These are phyloP conservation scores for Periparus ater DNA, from an alignment of 2,797 vertebrate species.

Conservation along the genomic window DNA sequence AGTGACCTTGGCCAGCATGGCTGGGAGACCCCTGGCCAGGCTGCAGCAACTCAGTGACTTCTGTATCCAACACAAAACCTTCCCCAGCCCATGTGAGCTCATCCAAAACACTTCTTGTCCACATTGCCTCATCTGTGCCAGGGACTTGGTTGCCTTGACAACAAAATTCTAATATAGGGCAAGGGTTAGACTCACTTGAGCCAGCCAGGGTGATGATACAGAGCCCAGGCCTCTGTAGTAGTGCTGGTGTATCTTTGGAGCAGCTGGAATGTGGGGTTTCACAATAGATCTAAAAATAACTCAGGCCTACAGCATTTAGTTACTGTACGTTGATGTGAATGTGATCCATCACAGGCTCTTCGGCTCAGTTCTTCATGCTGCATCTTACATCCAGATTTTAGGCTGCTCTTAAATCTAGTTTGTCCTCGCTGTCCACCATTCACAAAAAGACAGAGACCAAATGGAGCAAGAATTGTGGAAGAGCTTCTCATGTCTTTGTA, in stretches of 20 bases:
- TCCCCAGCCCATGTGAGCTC: background rate
- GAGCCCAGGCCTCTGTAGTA: background rate
- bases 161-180: background rate
- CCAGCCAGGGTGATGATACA: background rate
- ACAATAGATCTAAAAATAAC: slow-evolving; percentile 50
- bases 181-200: background rate
- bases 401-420: background rate
- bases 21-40: background rate
- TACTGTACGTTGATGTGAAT: background rate
- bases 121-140: background rate
- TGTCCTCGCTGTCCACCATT: background rate
- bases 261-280: slow-evolving; percentile 29
- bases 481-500: background rate
- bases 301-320: background rate
- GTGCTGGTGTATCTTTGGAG: background rate
- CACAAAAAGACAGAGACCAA: background rate
- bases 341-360: background rate
- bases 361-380: background rate
- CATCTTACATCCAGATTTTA: background rate
- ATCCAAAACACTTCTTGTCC: background rate
- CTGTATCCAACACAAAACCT: background rate
- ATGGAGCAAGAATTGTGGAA: background rate
- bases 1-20: background rate
- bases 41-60: background rate
- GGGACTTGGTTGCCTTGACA: background rate